A percentile compares a stretch with the other conserved stretches of the same genome.
Evolutionary conservation across 2,888 invertebrate genomes (phyloP).

Genomic region (Epistrophella euchroma): DNA sequence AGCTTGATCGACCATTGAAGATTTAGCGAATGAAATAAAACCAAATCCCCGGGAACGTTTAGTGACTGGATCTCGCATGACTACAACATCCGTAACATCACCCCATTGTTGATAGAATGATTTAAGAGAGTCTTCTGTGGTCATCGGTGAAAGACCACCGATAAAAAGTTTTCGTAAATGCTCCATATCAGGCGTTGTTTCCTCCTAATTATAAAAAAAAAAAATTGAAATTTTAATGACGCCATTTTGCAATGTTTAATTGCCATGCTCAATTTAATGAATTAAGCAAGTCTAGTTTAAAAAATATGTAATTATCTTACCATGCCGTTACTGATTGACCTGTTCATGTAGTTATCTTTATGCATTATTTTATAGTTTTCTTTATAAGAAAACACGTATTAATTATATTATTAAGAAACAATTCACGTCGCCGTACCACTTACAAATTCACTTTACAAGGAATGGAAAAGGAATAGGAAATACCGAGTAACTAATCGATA

Average conservation of each 20-base stretch:
- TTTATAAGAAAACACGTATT: constrained; percentile 26
- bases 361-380: constrained; percentile 46
- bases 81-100: constrained; percentile 80
- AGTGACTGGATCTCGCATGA: constrained; percentile 81
- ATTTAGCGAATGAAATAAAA: constrained; percentile 80
- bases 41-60: constrained; percentile 82
- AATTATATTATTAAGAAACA: background rate
- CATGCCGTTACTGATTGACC: constrained; percentile 53
- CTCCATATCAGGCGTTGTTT: constrained; percentile 67
- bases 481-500: background rate
- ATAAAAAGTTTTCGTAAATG: constrained; percentile 82
- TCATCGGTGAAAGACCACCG: constrained; percentile 80
- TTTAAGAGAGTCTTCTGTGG: constrained; percentile 79
- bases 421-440: background rate
- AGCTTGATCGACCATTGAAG: constrained; percentile 80
- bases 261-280: constrained; percentile 1
- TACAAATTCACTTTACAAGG: background rate
- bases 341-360: constrained; percentile 63
- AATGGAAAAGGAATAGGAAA: background rate
- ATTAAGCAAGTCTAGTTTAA: background rate
- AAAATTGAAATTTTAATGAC: constrained; percentile 22
- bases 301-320: constrained; percentile 29
- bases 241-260: constrained; percentile 57
- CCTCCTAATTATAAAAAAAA: constrained; percentile 60
- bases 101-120: constrained; percentile 80